Percentiles rank a stretch among this genome's conserved stretches.
phyloP scores from a whole-genome alignment of 2,797 vertebrate genomes.

The Sebastes jordani region DNA sequence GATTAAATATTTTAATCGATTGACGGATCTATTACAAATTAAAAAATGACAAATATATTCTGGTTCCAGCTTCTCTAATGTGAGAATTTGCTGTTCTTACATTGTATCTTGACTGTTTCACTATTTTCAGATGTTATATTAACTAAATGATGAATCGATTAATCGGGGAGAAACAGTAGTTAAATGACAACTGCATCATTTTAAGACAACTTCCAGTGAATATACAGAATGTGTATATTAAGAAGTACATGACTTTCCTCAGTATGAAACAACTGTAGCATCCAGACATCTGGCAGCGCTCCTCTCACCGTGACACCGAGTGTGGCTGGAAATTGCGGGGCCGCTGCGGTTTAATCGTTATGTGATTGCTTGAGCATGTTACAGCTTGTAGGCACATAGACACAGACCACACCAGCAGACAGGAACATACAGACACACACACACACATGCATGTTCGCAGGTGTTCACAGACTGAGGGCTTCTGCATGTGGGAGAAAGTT shows the following conservation, averaged over 20 bases:
- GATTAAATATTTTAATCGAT: too few relatives aligned
- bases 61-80: too few relatives aligned
- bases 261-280: background rate
- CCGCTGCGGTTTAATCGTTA: slow-evolving; percentile 61
- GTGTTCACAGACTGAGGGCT: background rate
- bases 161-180: too few relatives aligned
- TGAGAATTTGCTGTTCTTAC: too few relatives aligned
- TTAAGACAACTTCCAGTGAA: background rate
- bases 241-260: background rate
- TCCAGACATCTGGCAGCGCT: slow-evolving; percentile 58
- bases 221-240: background rate
- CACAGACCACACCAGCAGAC: slow-evolving; percentile 56
- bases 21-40: too few relatives aligned
- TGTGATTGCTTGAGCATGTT: slow-evolving; percentile 80
- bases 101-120: background rate
- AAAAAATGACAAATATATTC: too few relatives aligned
- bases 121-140: background rate
- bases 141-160: background rate
- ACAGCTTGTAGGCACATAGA: slow-evolving; percentile 57
- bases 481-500: background rate
- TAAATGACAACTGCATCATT: background rate
- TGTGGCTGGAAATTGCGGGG: slow-evolving; percentile 63
- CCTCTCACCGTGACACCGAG: slow-evolving; percentile 41
- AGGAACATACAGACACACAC: background rate
- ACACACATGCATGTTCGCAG: background rate